Conservation (phyloP, 2,113 vertebrate species). For the Argyrosomus japonicus region DNA sequence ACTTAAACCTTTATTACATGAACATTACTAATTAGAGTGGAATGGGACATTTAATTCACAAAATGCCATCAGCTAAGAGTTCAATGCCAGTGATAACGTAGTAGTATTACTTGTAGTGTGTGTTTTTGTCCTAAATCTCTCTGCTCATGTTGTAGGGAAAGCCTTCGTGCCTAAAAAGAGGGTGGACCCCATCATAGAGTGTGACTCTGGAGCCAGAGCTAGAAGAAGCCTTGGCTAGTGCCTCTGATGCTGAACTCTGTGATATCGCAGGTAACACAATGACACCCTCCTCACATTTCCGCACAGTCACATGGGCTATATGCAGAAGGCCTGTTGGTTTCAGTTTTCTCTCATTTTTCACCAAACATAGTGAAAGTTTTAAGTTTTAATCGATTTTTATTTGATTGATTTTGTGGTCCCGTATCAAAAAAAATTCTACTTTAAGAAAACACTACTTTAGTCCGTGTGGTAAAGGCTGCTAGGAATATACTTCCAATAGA, state of each 20-base stretch:
- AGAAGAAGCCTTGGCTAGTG: constrained; percentile 95
- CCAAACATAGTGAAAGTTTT: too few species aligned
- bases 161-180: constrained; percentile 93
- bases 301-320: neutral
- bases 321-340: neutral
- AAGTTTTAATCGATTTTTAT: neutral
- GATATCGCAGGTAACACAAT: constrained; percentile 93
- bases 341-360: neutral
- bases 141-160: constrained; percentile 86
- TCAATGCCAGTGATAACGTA: neutral
- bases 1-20: too few species aligned
- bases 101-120: neutral
- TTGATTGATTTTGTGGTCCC: neutral
- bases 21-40: neutral
- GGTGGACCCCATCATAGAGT: constrained; percentile 91
- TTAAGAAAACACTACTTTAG: neutral
- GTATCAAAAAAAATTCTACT: neutral
- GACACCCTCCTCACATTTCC: neutral
- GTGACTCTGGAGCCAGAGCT: constrained; percentile 96
- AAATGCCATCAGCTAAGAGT: neutral
- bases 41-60: neutral
- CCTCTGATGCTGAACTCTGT: constrained; percentile 95
- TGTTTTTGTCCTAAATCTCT: neutral
- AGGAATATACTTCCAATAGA: neutral
- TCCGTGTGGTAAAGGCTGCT: neutral